phyloP scores from a whole-genome alignment of 2,797 vertebrate genomes.

The Propithecus perrieri region DNA sequence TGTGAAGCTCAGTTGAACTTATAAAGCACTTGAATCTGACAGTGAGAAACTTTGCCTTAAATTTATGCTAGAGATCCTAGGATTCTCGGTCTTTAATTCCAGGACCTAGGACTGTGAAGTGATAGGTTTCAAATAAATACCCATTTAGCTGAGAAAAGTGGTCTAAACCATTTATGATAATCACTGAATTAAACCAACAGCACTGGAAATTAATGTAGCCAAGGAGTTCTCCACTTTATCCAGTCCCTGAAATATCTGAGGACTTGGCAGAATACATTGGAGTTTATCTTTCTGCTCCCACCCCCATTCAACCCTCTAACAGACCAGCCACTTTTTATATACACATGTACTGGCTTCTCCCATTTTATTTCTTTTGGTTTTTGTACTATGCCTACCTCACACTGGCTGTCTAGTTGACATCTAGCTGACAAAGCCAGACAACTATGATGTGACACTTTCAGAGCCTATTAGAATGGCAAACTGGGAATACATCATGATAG shows the following conservation, averaged over 20 bases:
- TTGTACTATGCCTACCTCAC: neutral
- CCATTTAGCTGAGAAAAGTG: neutral
- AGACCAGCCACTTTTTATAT: neutral
- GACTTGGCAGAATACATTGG: neutral
- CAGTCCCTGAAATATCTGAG: too few species aligned
- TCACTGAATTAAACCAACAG: neutral
- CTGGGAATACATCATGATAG: neutral
- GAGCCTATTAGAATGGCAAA: neutral
- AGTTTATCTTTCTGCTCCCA: neutral
- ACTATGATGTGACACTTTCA: neutral
- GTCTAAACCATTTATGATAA: neutral
- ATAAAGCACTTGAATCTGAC: neutral
- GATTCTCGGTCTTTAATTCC: neutral
- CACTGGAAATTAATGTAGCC: neutral
- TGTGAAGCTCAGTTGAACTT: neutral
- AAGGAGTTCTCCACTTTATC: neutral
- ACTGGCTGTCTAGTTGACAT: neutral
- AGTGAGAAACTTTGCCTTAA: neutral
- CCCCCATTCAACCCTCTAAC: neutral
- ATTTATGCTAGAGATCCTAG: neutral
- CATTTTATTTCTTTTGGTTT: neutral
- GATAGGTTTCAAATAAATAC: neutral
- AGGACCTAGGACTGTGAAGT: neutral
- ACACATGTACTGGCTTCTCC: neutral
- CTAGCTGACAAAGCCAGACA: neutral